Evolutionary conservation across 2,113 vertebrate genomes (phyloP).

Genomic region (Sakesphorus luctuosus): DNA sequence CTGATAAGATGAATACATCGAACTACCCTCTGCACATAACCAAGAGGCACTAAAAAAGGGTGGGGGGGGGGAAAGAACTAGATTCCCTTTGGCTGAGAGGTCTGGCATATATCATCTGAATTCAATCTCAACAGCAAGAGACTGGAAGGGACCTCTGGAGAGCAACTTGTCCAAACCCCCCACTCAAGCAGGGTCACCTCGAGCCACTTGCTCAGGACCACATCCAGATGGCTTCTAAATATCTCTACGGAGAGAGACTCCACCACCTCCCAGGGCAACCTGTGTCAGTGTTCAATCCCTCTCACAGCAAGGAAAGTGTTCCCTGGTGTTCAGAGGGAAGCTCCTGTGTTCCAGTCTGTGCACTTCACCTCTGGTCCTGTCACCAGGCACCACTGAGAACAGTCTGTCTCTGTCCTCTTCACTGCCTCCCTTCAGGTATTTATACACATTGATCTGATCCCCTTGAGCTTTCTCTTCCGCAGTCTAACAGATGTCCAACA

Average conservation of each 20-base stretch:
- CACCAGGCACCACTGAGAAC: not conserved
- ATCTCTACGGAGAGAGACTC: not conserved
- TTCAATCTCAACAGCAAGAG: not conserved
- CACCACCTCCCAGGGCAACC: not conserved
- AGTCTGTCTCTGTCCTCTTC: not conserved
- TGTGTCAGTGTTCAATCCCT: not conserved
- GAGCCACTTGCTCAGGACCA: not conserved
- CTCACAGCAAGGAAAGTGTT: not conserved
- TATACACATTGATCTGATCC: not conserved
- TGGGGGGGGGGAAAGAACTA: not conserved
- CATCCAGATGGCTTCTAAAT: not conserved
- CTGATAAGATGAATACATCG: not conserved
- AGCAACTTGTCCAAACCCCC: not conserved
- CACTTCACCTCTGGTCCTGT: not conserved
- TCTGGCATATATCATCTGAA: not conserved
- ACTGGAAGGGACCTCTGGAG: not conserved
- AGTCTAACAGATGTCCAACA: not conserved
- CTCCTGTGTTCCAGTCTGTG: not conserved
- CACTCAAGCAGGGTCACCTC: not conserved
- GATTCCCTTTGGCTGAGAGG: not conserved
- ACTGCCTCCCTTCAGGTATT: not conserved
- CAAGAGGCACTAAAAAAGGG: not conserved
- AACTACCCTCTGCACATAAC: not conserved
- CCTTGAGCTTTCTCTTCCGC: not conserved
- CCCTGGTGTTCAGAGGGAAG: not conserved